phyloP scores from a whole-genome alignment of 2,888 invertebrate genomes.

The Empis livida region DNA sequence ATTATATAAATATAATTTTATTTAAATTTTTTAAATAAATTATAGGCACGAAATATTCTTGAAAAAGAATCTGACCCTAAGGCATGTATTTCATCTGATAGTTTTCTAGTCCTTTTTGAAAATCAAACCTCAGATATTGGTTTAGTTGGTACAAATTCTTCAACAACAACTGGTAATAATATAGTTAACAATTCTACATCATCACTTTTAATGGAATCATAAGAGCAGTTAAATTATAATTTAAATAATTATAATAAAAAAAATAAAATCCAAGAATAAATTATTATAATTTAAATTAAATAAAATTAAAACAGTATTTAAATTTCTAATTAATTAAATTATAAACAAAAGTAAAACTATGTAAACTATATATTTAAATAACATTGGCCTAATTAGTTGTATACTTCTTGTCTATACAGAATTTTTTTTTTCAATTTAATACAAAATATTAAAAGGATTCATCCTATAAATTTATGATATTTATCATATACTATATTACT shows the following conservation, averaged over 20 bases:
- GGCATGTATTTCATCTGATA: slow-evolving; percentile 28
- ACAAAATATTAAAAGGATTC: background rate
- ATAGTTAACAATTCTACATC: slow-evolving; percentile 5
- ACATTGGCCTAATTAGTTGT: background rate
- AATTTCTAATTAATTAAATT: too few relatives aligned
- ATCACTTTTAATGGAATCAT: slow-evolving; percentile 15
- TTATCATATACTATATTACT: too few relatives aligned
- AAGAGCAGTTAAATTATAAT: slow-evolving; percentile 5
- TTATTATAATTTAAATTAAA: too few relatives aligned
- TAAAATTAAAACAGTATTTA: too few relatives aligned
- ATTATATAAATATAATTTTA: background rate
- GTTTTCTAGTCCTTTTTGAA: slow-evolving; percentile 32
- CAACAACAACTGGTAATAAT: slow-evolving; percentile 13
- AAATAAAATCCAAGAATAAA: too few relatives aligned
- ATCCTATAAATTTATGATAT: too few relatives aligned
- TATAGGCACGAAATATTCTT: slow-evolving; percentile 32
- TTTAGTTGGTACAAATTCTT: slow-evolving; percentile 10
- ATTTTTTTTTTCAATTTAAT: background rate
- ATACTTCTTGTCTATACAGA: too few relatives aligned
- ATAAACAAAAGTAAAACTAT: too few relatives aligned
- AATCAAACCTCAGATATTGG: slow-evolving; percentile 14
- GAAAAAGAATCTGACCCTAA: slow-evolving; percentile 34
- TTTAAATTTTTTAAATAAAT: slow-evolving; percentile 1
- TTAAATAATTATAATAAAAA: too few relatives aligned
- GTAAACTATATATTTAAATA: background rate